Percentiles rank a stretch among this genome's conserved stretches.
Evolutionary conservation across 2,797 vertebrate genomes (phyloP).

Genomic region (Geotria australis): DNA sequence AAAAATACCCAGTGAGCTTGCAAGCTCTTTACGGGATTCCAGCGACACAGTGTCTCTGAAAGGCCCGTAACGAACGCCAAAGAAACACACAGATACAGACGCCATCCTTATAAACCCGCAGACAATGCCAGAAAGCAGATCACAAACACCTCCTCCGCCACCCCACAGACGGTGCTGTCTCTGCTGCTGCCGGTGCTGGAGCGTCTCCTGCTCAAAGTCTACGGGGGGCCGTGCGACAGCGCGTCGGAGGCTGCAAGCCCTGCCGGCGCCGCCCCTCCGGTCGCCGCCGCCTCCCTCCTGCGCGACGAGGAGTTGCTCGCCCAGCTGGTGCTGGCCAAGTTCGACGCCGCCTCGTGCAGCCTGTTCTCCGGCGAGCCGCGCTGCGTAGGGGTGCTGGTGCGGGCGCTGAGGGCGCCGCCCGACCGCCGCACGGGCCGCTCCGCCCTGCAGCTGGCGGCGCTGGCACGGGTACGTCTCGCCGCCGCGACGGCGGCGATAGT

Average conservation of each 20-base stretch:
- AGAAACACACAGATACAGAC: too few species aligned
- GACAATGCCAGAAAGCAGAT: too few species aligned
- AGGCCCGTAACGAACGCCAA: too few species aligned
- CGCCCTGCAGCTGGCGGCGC: conserved; percentile 30
- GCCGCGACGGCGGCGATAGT: too few species aligned
- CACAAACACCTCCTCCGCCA: not conserved
- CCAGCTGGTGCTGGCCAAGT: conserved; percentile 37
- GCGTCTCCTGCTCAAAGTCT: conserved; percentile 26
- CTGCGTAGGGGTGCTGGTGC: conserved; percentile 36
- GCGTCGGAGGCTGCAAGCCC: not conserved
- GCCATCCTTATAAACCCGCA: too few species aligned
- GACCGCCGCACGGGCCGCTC: conserved; percentile 14
- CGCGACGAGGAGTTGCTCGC: conserved; percentile 28
- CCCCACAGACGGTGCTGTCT: conserved; percentile 23
- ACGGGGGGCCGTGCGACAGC: conserved; percentile 7
- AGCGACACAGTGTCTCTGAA: too few species aligned
- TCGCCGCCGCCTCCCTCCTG: conserved; percentile 9
- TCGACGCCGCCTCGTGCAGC: conserved; percentile 24
- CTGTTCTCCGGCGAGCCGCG: conserved; percentile 26
- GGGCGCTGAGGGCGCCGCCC: conserved; percentile 18
- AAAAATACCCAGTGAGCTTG: too few species aligned
- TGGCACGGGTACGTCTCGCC: conserved; percentile 30
- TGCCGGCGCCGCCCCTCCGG: not conserved
- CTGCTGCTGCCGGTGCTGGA: conserved; percentile 28
- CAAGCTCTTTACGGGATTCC: too few species aligned